Conservation (phyloP, 1,140 invertebrate genomes). For the Homalodisca vitripennis region DNA sequence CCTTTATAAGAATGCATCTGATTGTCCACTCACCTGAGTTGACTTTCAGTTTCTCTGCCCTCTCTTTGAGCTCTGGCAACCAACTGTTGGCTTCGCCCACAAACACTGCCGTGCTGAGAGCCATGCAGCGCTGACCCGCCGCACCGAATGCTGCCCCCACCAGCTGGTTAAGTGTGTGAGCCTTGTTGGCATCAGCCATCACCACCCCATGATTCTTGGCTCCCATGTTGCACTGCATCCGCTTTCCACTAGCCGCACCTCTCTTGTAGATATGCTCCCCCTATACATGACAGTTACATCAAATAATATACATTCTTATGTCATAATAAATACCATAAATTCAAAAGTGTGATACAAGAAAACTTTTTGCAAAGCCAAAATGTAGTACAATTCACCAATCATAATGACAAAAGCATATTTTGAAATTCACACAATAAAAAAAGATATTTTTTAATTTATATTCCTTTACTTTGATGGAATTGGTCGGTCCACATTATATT, state of each 20-base stretch:
- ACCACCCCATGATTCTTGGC: constrained; percentile 99
- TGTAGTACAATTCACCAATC: no score
- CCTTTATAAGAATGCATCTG: no score
- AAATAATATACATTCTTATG: no score
- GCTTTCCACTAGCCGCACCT: constrained; percentile 86
- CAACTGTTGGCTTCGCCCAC: constrained; percentile 93
- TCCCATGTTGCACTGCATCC: constrained; percentile 98
- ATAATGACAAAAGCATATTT: no score
- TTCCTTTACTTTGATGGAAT: no score
- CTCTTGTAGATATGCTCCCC: constrained; percentile 96
- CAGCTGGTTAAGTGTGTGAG: constrained; percentile 91
- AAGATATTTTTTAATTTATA: no score
- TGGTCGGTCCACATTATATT: no score
- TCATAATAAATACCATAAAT: no score
- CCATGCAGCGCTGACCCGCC: constrained; percentile 97
- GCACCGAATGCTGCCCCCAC: constrained; percentile 96
- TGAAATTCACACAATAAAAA: no score
- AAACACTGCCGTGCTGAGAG: constrained; percentile 94
- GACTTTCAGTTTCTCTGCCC: constrained; percentile 88
- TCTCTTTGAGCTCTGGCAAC: constrained; percentile 89
- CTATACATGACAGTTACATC: constrained; percentile 50
- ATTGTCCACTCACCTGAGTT: constrained; percentile 74
- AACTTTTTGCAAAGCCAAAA: no score
- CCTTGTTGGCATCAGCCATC: constrained; percentile 97
- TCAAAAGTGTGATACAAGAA: no score